These are phyloP conservation scores for Typhlichthys subterraneus DNA, from an alignment of 2,797 vertebrate species.

Conservation along the genomic window DNA sequence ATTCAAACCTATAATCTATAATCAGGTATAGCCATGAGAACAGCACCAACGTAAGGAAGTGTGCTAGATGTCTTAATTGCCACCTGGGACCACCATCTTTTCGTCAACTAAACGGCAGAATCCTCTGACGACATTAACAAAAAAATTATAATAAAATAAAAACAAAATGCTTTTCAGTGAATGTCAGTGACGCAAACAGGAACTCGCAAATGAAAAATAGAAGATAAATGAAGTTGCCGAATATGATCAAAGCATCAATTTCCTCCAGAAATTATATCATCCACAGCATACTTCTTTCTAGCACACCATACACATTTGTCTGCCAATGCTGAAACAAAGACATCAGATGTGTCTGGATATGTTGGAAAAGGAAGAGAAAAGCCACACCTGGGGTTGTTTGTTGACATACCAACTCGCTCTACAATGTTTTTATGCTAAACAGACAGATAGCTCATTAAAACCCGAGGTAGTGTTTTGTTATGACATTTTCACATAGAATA, in stretches of 20 bases:
- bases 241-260: constrained; percentile 30
- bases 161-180: no score
- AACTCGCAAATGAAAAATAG: constrained; percentile 22
- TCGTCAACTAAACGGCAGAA: constrained; percentile 1
- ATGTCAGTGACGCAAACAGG: constrained; percentile 10
- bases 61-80: constrained; percentile 31
- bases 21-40: no score
- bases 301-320: background rate
- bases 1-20: constrained; percentile 38
- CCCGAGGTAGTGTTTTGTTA: constrained; percentile 37
- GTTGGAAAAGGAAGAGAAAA: constrained; percentile 11
- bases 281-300: no score
- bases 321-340: constrained; percentile 5
- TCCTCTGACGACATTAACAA: constrained; percentile 14
- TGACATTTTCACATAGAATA: constrained; percentile 25
- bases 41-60: background rate
- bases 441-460: constrained; percentile 47
- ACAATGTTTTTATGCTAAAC: constrained; percentile 58
- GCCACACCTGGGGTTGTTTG: background rate
- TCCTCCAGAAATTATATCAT: constrained; percentile 15
- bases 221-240: constrained; percentile 6
- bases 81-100: constrained; percentile 39
- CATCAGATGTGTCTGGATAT: constrained; percentile 14
- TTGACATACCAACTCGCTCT: constrained; percentile 37
- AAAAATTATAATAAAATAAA: no score